Base-by-base conservation (phyloP, 2,113 vertebrate genomes). In the Bucco capensis region DNA sequence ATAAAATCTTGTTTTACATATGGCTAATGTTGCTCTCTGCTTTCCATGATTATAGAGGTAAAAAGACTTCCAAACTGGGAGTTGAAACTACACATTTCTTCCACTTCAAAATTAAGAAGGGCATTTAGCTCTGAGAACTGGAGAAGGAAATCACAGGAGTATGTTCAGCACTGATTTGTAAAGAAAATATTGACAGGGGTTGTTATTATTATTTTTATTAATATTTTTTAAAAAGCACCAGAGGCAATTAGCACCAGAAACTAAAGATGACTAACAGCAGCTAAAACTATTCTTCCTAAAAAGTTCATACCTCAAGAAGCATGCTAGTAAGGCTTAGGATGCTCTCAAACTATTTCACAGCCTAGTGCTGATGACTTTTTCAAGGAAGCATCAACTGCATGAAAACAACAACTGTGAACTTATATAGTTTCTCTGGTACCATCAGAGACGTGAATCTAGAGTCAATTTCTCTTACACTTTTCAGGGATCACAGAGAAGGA, bases 401-500 rank as follows among this genome's bases (percentile, higher is more conserved):
- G 33, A 44, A 35, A 80, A 46, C 12, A 31, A 19, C 46, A 44
- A 23, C 53, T 9, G 11, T 5, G 38, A 57, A 33, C 4, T 24
- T 9, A 13, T 22, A 30, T 28, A 62, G 9, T 69, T 72, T 53
- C 83, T 49, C 35, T 1, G 0, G 47, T 30, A 28, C 28, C 69
- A 56, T 6, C 66, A 51, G n/a, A n/a, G n/a, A n/a, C n/a, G 30
- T 6, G 33, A 33, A 24, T 66, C 53, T 12, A 27, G 16, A n/a
- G n/a, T n/a, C n/a, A n/a, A 28, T 38, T 33, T 30, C 37, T 12
- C 11, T 54, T 15, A 44, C 60, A 0, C 13, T 71, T 65, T 19
- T 27, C 21, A 16, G 12, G 23, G 10, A 47, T 57, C 16, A n/a
- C 0, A 0, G 24, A 49, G 56, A 31, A 31, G 47, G 64, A 77